Percentiles rank a stretch among this genome's conserved stretches.
phyloP scores from a whole-genome alignment of 2,888 invertebrate species.

The Empis stercorea region DNA sequence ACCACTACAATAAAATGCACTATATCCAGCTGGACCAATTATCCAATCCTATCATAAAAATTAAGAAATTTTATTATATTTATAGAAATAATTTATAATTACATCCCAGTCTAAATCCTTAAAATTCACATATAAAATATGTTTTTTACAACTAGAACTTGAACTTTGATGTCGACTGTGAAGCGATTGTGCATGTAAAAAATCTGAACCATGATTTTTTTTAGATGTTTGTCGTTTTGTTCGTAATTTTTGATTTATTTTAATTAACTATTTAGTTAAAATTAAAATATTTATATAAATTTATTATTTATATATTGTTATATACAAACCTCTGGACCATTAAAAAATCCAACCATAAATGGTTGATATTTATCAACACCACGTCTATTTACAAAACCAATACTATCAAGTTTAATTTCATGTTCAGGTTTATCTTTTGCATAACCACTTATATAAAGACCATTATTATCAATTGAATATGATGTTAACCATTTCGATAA shows the following conservation, averaged over 20 bases:
- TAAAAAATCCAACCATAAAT: slow-evolving; percentile 83
- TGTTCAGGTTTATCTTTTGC: slow-evolving; percentile 59
- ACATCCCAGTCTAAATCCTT: slow-evolving; percentile 81
- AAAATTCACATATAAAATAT: slow-evolving; percentile 86
- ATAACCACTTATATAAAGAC: slow-evolving; percentile 70
- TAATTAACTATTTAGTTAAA: slow-evolving; percentile 20
- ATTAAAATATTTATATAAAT: neutral
- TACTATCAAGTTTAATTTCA: slow-evolving; percentile 70
- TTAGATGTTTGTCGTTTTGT: slow-evolving; percentile 23
- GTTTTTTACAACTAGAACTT: slow-evolving; percentile 67
- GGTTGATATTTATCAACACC: slow-evolving; percentile 75
- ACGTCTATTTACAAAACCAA: slow-evolving; percentile 66
- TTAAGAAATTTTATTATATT: neutral
- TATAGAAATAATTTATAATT: slow-evolving; percentile 8
- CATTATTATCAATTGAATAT: slow-evolving; percentile 66
- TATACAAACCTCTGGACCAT: slow-evolving; percentile 47
- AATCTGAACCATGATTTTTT: slow-evolving; percentile 30
- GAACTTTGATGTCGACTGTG: slow-evolving; percentile 25
- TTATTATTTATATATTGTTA: slow-evolving; percentile 1
- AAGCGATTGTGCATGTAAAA: slow-evolving; percentile 27
- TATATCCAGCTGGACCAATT: slow-evolving; percentile 89
- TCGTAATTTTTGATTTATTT: slow-evolving; percentile 26
- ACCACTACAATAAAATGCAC: slow-evolving; percentile 86
- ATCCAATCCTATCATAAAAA: slow-evolving; percentile 69
- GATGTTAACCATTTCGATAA: slow-evolving; percentile 61